Conservation (phyloP, 2,888 invertebrate species). For the Hypercompe scribonia region DNA sequence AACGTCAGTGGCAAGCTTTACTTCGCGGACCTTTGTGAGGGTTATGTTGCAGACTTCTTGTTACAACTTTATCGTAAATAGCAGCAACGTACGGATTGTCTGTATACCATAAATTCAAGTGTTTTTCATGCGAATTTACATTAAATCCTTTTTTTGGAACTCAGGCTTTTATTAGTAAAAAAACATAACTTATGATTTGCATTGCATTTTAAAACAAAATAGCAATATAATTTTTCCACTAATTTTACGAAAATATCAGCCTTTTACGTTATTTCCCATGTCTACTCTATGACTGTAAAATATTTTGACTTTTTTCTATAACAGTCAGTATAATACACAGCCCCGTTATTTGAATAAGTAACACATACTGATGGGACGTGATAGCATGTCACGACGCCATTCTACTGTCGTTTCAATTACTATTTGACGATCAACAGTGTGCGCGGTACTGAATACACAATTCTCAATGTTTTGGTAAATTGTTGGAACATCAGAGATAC, state of each 20-base stretch:
- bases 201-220: not conserved
- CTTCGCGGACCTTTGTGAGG: conserved; percentile 28
- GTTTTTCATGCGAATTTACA: not conserved
- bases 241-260: too few relatives aligned
- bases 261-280: not conserved
- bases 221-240: not conserved
- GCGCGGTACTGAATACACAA: conserved; percentile 3
- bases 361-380: not conserved
- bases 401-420: conserved; percentile 1
- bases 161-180: not conserved
- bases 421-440: conserved; percentile 3
- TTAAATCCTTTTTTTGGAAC: not conserved
- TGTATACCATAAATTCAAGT: not conserved
- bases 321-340: not conserved
- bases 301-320: not conserved
- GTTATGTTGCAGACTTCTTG: conserved; percentile 27
- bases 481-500: not conserved
- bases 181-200: not conserved
- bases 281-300: not conserved
- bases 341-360: not conserved
- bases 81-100: not conserved
- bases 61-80: conserved; percentile 16
- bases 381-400: conserved; percentile 1
- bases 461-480: not conserved
- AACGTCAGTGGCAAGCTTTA: conserved; percentile 52